These are phyloP conservation scores for Leuciscus waleckii DNA, from an alignment of 2,797 vertebrate genomes.

Conservation along the genomic window DNA sequence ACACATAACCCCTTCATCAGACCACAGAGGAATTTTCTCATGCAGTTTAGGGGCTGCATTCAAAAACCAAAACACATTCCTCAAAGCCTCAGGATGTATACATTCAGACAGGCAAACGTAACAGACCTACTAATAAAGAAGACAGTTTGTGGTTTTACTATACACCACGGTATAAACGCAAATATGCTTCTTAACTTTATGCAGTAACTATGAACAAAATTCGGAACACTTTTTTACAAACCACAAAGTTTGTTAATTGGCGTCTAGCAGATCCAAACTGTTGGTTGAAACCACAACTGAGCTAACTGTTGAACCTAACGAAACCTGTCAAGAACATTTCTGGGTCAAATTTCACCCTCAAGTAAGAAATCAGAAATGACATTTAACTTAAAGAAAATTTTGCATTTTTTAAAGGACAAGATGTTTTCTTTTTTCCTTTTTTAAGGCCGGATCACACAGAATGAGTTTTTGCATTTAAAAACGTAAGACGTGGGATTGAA, in stretches of 20 bases:
- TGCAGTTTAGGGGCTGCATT: background rate
- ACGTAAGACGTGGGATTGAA: background rate
- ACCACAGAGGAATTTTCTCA: background rate
- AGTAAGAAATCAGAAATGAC: background rate
- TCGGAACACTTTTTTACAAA: slow-evolving; percentile 10
- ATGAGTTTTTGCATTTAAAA: background rate
- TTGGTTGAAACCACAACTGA: slow-evolving; percentile 9
- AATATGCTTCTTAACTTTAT: background rate
- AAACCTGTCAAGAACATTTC: slow-evolving; percentile 7
- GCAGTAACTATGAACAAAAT: background rate
- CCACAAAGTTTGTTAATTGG: slow-evolving; percentile 4
- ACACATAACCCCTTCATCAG: background rate
- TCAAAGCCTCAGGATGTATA: slow-evolving; percentile 14
- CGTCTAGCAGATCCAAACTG: background rate
- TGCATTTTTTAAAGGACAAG: background rate
- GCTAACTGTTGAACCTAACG: background rate
- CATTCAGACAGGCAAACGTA: slow-evolving; percentile 10
- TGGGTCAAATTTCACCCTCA: slow-evolving; percentile 6
- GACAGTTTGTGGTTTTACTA: background rate
- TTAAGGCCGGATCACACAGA: background rate
- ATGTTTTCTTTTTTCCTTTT: background rate
- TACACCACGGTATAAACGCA: background rate
- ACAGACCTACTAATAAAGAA: background rate
- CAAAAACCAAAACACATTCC: slow-evolving; percentile 24
- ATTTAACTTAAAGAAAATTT: background rate